These are phyloP conservation scores for Anoplius nigerrimus DNA, from an alignment of 2,888 invertebrate genomes.

Conservation along the genomic window DNA sequence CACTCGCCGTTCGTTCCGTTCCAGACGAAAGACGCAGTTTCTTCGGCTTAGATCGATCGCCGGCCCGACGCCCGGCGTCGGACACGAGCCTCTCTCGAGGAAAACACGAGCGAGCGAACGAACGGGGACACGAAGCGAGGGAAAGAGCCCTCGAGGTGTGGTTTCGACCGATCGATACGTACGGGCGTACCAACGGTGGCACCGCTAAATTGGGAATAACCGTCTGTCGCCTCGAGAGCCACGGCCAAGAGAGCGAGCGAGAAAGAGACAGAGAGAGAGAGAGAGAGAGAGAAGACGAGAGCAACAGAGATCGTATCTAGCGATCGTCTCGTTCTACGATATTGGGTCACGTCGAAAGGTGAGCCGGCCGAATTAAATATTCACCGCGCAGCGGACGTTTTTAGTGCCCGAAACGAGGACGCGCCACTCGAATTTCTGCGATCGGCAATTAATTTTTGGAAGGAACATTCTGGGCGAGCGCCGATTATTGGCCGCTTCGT, in stretches of 20 bases:
- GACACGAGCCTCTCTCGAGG: conserved; percentile 11
- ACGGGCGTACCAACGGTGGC: conserved; percentile 14
- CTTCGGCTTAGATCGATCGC: conserved; percentile 24
- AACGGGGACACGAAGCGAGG: conserved; percentile 14
- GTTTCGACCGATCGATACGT: conserved; percentile 49
- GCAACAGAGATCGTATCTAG: conserved; percentile 27
- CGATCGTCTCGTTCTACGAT: conserved; percentile 22
- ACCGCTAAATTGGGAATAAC: conserved; percentile 25
- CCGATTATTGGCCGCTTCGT: too few relatives aligned
- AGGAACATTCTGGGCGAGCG: too few relatives aligned
- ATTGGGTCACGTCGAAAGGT: too few relatives aligned
- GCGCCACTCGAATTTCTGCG: too few relatives aligned
- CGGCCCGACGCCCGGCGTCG: conserved; percentile 10
- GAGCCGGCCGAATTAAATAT: too few relatives aligned
- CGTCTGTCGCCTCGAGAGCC: conserved; percentile 13
- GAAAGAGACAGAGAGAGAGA: too few relatives aligned
- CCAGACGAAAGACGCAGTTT: conserved; percentile 7
- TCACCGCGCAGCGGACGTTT: too few relatives aligned
- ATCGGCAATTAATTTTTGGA: too few relatives aligned
- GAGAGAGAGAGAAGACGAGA: neutral
- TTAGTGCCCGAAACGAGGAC: too few relatives aligned
- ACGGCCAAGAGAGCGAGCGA: neutral
- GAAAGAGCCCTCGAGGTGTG: conserved; percentile 44
- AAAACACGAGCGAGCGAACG: conserved; percentile 17
- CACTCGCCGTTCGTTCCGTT: too few relatives aligned